Evolutionary conservation across 1,140 invertebrate genomes (phyloP).

Genomic region (Drosophila pseudoananassae): DNA sequence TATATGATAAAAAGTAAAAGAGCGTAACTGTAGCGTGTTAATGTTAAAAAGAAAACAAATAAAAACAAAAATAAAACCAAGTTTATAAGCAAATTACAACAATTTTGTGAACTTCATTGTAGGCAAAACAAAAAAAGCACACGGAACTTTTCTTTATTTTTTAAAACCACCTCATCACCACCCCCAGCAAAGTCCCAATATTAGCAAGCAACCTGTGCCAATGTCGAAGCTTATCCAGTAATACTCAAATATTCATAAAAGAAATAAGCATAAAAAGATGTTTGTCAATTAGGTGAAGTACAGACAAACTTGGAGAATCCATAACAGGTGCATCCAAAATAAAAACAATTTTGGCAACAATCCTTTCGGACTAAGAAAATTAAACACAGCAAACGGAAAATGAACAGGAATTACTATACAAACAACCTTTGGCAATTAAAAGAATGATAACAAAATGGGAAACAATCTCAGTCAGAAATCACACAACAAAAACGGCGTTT

Average conservation of each 20-base stretch:
- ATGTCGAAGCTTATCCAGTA: slow-evolving; percentile 47
- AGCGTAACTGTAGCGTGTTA: slow-evolving; percentile 71
- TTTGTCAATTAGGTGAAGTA: slow-evolving; percentile 70
- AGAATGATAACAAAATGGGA: slow-evolving; percentile 34
- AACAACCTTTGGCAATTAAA: slow-evolving; percentile 58
- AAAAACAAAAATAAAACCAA: slow-evolving; percentile 67
- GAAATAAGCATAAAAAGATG: slow-evolving; percentile 21
- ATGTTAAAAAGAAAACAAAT: slow-evolving; percentile 62
- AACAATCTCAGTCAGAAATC: slow-evolving; percentile 56
- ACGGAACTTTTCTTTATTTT: slow-evolving; percentile 10
- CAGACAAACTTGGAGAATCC: slow-evolving; percentile 37
- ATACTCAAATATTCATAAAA: slow-evolving; percentile 28
- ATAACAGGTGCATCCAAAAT: slow-evolving; percentile 13
- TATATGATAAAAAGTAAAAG: slow-evolving; percentile 62
- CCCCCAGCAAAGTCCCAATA: slow-evolving; percentile 14
- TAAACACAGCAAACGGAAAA: slow-evolving; percentile 35
- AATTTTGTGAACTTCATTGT: slow-evolving; percentile 67
- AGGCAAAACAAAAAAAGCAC: slow-evolving; percentile 15
- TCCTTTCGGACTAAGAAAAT: slow-evolving; percentile 62
- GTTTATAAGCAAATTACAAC: slow-evolving; percentile 59
- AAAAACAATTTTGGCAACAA: slow-evolving; percentile 58
- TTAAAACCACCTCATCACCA: background rate
- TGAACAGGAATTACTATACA: slow-evolving; percentile 32
- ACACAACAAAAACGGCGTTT: slow-evolving; percentile 77
- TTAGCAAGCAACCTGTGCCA: slow-evolving; percentile 70